phyloP scores from a whole-genome alignment of 2,113 vertebrate species.

The Dermatemys mawii region DNA sequence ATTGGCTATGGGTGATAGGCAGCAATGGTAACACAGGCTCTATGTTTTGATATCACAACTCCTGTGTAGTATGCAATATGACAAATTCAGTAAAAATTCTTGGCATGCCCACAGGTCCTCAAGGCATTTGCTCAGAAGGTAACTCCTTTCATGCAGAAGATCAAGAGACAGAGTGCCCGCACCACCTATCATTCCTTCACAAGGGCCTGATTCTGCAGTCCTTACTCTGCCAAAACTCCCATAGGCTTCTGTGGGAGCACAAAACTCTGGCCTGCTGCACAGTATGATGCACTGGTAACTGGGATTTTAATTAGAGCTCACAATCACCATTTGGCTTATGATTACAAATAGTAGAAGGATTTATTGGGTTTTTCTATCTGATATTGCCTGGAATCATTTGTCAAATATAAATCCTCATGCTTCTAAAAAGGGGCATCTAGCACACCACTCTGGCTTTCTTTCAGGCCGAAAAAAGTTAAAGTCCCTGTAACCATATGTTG shows the following conservation, averaged over 20 bases:
- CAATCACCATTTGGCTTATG: background rate
- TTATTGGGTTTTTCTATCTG: background rate
- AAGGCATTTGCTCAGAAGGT: background rate
- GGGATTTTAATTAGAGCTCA: background rate
- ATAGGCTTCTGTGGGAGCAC: background rate
- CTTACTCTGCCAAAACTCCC: background rate
- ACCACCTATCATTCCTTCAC: background rate
- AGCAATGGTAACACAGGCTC: background rate
- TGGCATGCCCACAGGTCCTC: background rate
- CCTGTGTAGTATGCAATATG: background rate
- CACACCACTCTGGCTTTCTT: background rate
- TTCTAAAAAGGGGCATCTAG: background rate
- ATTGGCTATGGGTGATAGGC: background rate
- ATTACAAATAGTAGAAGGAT: background rate
- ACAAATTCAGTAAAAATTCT: background rate
- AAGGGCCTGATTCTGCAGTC: background rate
- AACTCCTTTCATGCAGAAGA: background rate
- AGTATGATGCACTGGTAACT: background rate
- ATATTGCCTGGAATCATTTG: constrained; percentile 12
- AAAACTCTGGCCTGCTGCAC: background rate
- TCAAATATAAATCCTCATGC: background rate
- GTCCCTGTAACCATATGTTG: background rate
- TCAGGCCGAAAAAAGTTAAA: background rate
- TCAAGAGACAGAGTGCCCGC: background rate
- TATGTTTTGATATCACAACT: background rate